These are phyloP conservation scores for Drosophila tsacasi DNA, from an alignment of 1,140 invertebrate genomes.

Conservation along the genomic window DNA sequence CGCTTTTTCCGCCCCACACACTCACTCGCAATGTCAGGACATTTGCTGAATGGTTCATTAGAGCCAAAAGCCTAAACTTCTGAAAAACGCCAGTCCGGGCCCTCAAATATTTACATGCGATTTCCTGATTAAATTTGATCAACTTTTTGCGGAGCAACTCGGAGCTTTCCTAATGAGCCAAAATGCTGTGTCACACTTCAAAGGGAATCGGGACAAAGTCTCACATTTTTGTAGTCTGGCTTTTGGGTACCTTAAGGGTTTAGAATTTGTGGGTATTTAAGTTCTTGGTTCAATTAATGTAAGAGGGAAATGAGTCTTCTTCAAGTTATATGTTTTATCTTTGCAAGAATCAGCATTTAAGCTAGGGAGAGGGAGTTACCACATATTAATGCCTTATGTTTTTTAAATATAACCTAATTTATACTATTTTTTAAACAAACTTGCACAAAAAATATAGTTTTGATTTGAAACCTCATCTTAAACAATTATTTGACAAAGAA, in stretches of 20 bases:
- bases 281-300: too few relatives aligned
- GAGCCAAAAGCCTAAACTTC: constrained; percentile 52
- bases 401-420: too few relatives aligned
- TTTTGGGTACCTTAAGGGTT: background rate
- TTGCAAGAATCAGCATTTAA: background rate
- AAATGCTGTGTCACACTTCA: constrained; percentile 37
- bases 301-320: background rate
- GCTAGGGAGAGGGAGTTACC: background rate
- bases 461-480: too few relatives aligned
- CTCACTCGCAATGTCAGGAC: constrained; percentile 10
- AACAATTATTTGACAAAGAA: too few relatives aligned
- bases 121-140: constrained; percentile 48
- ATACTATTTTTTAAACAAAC: too few relatives aligned
- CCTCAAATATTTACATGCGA: constrained; percentile 49
- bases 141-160: constrained; percentile 41
- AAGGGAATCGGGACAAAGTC: constrained; percentile 16
- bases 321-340: background rate
- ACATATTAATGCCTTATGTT: background rate
- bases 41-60: constrained; percentile 70
- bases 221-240: background rate
- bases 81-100: constrained; percentile 18
- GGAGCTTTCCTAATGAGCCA: constrained; percentile 29
- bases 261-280: background rate
- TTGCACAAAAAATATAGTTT: too few relatives aligned
- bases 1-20: constrained; percentile 6